Evolutionary conservation across 1,140 invertebrate species (phyloP), one percentile per base, ranked within the genome.

Genomic region (Drosophila littoralis): DNA sequence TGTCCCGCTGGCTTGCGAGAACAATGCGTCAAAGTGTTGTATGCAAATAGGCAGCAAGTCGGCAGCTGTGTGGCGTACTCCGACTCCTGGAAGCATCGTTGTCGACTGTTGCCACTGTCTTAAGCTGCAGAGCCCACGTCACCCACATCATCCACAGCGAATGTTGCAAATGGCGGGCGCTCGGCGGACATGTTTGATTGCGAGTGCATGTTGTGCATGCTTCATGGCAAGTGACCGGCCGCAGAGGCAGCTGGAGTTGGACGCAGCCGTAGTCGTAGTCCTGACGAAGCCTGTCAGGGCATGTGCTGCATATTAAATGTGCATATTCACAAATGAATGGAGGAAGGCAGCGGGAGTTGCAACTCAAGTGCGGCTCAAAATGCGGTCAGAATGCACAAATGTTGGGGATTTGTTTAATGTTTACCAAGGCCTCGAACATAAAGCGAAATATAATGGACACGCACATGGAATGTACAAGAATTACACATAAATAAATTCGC

Each of bases 21-120:
- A 79, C 77, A 79, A 79, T 79, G 77, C 77, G 69, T 79, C 77
- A 77, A 74, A 79, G 77, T 80, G 78, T 80, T 80, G 57, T 78
- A 80, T 80, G 78, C 78, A 80, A 80, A 80, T 80, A 80, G 59
- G 69, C 60, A 60, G 35, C 43, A n/a, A 42, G 43, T 42, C 46
- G 35, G 33, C 64, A 42, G 22, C 13, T 52, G 54, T 57, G 40
- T 38, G 32, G 13, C 28, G 13, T 32, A 33, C 40, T 15, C 33
- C 15, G 32, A n/a, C 10, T 22, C 38, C 38, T 8, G 46, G 1
- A 1, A 1, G 6, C 32, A 35, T 1, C 12, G 43, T 72, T 13
- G 38, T 40, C 38, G 43, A 45, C 59, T 48, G 43, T 10, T 15
- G 10, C 32, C 50, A 54, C 33, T 10, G 15, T 61, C 52, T 48